Percentiles rank a stretch among this genome's conserved stretches.
Evolutionary conservation across 2,888 invertebrate species (phyloP).

Genomic region (Coelogynopora nodosa): DNA sequence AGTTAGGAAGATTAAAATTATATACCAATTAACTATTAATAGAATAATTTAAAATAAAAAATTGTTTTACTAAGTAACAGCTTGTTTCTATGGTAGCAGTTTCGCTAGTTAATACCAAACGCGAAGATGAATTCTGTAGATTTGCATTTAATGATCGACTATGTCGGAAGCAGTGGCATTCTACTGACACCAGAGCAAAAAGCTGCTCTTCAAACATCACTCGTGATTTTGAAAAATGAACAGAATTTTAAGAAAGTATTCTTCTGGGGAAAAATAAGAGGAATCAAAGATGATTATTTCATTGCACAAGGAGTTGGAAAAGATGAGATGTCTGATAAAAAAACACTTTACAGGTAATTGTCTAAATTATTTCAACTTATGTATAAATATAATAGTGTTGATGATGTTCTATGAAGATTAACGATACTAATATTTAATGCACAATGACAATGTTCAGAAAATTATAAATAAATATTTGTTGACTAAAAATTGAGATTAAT

Average conservation of each 20-base stretch:
- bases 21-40: too few relatives aligned
- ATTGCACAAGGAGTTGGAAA: slow-evolving; percentile 74
- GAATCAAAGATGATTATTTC: slow-evolving; percentile 74
- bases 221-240: slow-evolving; percentile 75
- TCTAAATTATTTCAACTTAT: slow-evolving; percentile 32
- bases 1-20: too few relatives aligned
- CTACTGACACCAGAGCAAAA: slow-evolving; percentile 73
- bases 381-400: neutral
- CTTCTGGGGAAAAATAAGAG: slow-evolving; percentile 81
- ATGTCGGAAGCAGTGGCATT: slow-evolving; percentile 68
- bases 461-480: too few relatives aligned
- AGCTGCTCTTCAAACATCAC: slow-evolving; percentile 70
- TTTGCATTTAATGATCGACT: slow-evolving; percentile 59
- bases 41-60: neutral
- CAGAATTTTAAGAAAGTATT: slow-evolving; percentile 77
- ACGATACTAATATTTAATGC: too few relatives aligned
- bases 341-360: slow-evolving; percentile 72
- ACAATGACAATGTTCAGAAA: too few relatives aligned
- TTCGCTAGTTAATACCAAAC: neutral
- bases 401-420: too few relatives aligned
- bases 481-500: too few relatives aligned
- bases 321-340: slow-evolving; percentile 71
- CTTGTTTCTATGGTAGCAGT: neutral
- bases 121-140: slow-evolving; percentile 41
- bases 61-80: neutral